phyloP scores from a whole-genome alignment of 2,113 vertebrate genomes.

The Egretta garzetta region DNA sequence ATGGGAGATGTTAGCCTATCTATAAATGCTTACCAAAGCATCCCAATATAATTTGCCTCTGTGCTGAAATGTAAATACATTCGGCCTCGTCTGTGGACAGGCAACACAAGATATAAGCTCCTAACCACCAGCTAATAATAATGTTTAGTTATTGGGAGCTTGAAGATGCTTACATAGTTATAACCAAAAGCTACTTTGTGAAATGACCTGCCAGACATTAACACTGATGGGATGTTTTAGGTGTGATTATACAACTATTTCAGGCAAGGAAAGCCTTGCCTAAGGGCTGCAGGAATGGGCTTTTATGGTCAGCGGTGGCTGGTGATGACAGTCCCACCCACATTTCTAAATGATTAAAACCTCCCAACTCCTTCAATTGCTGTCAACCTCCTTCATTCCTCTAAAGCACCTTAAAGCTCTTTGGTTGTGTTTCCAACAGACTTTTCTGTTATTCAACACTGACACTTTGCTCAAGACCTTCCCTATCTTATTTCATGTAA shows the following conservation, averaged over 20 bases:
- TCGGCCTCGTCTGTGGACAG: not conserved
- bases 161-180: not conserved
- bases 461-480: not conserved
- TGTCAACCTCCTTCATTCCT: not conserved
- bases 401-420: not conserved
- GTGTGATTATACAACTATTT: not conserved
- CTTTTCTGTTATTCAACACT: not conserved
- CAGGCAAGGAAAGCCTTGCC: not conserved
- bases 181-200: constrained; percentile 1
- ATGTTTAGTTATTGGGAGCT: not conserved
- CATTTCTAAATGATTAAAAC: not conserved
- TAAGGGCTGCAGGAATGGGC: not conserved
- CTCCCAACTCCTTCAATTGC: not conserved
- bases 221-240: not conserved
- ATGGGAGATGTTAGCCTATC: not conserved
- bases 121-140: not conserved
- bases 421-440: not conserved
- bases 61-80: constrained; percentile 32
- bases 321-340: constrained; percentile 39
- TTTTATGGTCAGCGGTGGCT: not conserved
- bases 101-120: not conserved
- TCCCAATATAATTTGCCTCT: not conserved
- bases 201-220: not conserved
- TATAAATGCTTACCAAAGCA: constrained; percentile 25
- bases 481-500: not conserved